Base-by-base conservation (phyloP, 1,140 invertebrate species). In the Musca domestica region DNA sequence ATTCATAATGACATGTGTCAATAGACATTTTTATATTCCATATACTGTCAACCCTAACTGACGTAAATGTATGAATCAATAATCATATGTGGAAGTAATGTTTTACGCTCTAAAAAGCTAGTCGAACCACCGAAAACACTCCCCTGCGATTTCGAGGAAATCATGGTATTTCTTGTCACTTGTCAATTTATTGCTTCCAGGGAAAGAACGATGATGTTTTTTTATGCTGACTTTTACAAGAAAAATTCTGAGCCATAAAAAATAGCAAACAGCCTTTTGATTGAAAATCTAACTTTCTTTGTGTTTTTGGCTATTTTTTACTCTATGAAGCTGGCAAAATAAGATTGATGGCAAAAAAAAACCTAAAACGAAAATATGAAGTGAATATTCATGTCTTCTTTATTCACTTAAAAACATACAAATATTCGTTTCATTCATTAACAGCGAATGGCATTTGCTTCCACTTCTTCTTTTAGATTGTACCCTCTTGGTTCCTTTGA, bases 1-100 rank as follows among this genome's bases (percentile, higher is more conserved):
- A 78, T 78, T 78, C 74, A 78, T 78, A 76, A 78, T 76, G 76
- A 78, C 76, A 78, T 78, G 74, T 75, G 74, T 71, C 76, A 78
- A 73, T 56, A 51, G 19, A 41, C 27, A 30, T 30, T 30, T 30
- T 30, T 30, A 3, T 30, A 30, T 30, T 30, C 27, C 27, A 30
- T 30, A 4, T 9, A 12, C 34, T 12, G 34, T 41, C 4, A 41
- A 41, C 10, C 34, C 34, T 12, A 5, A 10, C 27, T 30, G 34
- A 10, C 34, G 12, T 41, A 61, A 34, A 61, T 27, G 25, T 2
- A 30, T 14, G 27, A 17, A 61, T 34, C 34, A 34, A 14, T 58
- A 34, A 41, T 41, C 34, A 41, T 41, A 41, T 41, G 34, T 41
- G 34, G 10, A 41, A 41, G 10, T 41, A 41, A 41, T 41, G 2